Conservation (phyloP, 1,140 invertebrate species). For the Colletes latitarsis region DNA sequence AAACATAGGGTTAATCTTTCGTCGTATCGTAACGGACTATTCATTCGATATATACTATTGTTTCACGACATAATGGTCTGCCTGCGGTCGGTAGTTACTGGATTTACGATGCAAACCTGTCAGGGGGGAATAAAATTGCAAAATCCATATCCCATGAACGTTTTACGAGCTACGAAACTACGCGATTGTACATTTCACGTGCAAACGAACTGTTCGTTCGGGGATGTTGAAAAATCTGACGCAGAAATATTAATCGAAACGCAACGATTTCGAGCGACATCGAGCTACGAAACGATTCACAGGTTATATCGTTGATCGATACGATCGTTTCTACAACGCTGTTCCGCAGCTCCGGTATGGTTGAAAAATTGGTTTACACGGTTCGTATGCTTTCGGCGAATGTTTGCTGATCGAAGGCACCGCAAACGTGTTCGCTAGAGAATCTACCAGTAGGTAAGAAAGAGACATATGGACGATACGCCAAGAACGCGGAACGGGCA, state of each 20-base stretch:
- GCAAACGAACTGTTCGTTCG: background rate
- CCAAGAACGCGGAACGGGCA: slow-evolving; percentile 45
- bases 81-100: background rate
- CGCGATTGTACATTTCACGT: too few species aligned
- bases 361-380: background rate
- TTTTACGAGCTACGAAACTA: background rate
- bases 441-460: background rate
- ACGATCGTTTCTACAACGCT: too few species aligned
- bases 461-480: slow-evolving; percentile 19
- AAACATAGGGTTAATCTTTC: slow-evolving; percentile 21
- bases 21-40: too few species aligned
- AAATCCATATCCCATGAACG: background rate
- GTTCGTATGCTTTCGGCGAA: background rate
- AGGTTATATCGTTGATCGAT: background rate
- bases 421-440: background rate
- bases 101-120: background rate
- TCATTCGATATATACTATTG: background rate
- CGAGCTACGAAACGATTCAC: background rate
- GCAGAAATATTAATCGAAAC: background rate
- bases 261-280: background rate
- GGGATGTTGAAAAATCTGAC: background rate
- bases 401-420: background rate
- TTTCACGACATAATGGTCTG: slow-evolving; percentile 7
- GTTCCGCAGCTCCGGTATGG: background rate
- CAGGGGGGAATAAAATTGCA: slow-evolving; percentile 9